Percentiles rank a stretch among this genome's conserved stretches.
phyloP scores from a whole-genome alignment of 2,888 invertebrate genomes.

The Volucella zonaria region DNA sequence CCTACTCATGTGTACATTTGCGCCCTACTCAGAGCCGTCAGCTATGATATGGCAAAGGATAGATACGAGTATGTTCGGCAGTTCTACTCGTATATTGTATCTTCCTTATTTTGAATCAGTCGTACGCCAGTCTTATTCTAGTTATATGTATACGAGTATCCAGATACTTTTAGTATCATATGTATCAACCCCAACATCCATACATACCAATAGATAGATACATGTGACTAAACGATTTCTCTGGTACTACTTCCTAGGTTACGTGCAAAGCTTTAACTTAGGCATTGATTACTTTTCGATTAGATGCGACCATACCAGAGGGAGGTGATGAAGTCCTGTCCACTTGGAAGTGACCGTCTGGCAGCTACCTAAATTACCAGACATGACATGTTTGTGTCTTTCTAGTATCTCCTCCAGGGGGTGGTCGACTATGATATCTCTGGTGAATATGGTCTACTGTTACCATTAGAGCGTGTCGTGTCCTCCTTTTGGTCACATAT shows the following conservation, averaged over 20 bases:
- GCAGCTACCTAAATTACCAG: slow-evolving; percentile 69
- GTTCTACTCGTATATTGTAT: slow-evolving; percentile 24
- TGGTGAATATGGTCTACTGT: not conserved
- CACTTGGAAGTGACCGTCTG: slow-evolving; percentile 38
- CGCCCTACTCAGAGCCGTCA: slow-evolving; percentile 1
- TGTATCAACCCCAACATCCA: not conserved
- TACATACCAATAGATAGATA: not conserved
- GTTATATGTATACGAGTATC: too few species aligned
- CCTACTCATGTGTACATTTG: slow-evolving; percentile 31
- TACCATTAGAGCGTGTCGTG: slow-evolving; percentile 23
- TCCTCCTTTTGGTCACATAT: slow-evolving; percentile 63
- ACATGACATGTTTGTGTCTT: slow-evolving; percentile 53
- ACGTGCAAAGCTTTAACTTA: slow-evolving; percentile 53
- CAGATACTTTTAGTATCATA: not conserved
- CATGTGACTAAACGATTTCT: too few species aligned
- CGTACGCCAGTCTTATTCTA: slow-evolving; percentile 29
- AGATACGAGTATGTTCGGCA: slow-evolving; percentile 23
- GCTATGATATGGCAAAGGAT: slow-evolving; percentile 33
- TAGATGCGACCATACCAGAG: slow-evolving; percentile 40
- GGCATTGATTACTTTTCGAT: slow-evolving; percentile 72
- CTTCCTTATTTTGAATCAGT: slow-evolving; percentile 46
- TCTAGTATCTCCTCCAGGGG: not conserved
- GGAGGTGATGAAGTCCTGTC: slow-evolving; percentile 31
- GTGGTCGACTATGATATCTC: slow-evolving; percentile 50
- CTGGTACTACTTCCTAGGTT: slow-evolving; percentile 3